Conservation (phyloP, 2,113 vertebrate species). For the Glaucidium brasilianum region DNA sequence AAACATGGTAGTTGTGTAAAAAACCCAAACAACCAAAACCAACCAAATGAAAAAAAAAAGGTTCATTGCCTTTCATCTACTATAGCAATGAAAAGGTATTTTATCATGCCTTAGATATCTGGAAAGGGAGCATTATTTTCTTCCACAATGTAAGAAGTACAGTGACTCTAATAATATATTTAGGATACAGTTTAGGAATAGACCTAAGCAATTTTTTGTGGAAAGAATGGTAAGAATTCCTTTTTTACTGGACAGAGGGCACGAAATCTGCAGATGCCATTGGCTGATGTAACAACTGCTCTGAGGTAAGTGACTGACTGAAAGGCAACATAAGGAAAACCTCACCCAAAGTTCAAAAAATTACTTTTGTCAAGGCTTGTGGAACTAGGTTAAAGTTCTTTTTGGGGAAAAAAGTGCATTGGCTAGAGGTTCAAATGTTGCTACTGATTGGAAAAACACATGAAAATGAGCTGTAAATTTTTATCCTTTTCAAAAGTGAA, state of each 20-base stretch:
- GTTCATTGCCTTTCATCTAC: neutral
- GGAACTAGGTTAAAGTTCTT: neutral
- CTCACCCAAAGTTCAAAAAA: neutral
- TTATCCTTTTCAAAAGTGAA: neutral
- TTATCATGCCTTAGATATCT: neutral
- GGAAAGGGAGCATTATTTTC: neutral
- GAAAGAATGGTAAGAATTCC: neutral
- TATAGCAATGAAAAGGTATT: neutral
- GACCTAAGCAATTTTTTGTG: neutral
- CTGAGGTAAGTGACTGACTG: neutral
- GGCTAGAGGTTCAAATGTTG: neutral
- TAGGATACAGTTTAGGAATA: neutral
- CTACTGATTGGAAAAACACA: constrained; percentile 4
- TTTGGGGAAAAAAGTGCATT: neutral
- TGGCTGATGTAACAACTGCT: neutral
- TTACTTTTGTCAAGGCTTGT: neutral
- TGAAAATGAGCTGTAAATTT: neutral
- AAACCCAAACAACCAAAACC: neutral
- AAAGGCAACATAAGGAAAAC: neutral
- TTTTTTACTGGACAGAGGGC: neutral
- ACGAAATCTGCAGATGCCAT: neutral
- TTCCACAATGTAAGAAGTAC: neutral
- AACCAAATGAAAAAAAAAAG: neutral
- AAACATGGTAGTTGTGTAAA: neutral
- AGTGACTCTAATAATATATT: neutral